Base-by-base conservation (phyloP, 2,888 invertebrate genomes). In the Nomada lathburiana region DNA sequence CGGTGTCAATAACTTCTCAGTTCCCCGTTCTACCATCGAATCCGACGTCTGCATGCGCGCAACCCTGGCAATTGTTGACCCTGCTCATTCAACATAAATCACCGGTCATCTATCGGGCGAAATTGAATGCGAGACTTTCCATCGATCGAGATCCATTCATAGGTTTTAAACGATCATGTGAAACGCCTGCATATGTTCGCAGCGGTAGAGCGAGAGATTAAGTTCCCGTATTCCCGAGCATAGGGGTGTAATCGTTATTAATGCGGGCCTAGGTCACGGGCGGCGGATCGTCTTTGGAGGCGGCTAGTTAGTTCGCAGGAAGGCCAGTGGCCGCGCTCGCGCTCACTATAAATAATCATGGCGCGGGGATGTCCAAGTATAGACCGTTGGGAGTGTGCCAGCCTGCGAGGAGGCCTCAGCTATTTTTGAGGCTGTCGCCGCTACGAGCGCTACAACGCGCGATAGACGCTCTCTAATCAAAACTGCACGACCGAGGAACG, bases 351-450 rank as follows among this genome's bases (percentile, higher is more conserved):
- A 96, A 96, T 96, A 96, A 95, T 95, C 94, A 94, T 94, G 95
- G 95, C 95, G 92, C 95, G 94, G 94, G 95, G 95, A 97, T 97
- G 96, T 96, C 97, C 97, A 97, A 97, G 97, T 97, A 97, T 97
- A 97, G 97, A 95, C 96, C 95, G 96, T 96, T 97, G 97, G 97
- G 96, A 93, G 85, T 89, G 83, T 94, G 97, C 97, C 97, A 97
- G 95, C 94, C 94, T 94, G 94, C 94, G 89, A 91, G 91, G 90
- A 93, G 92, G 93, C 92, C 88, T 92, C 92, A 90, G 92, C 92
- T 93, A 93, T 93, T 93, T 93, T 92, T 92, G 93, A 88, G 90
- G 89, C 91, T 92, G 91, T 92, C 92, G 93, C 92, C 90, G 92
- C 91, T 85, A 90, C 78, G 88, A 89, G 88, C 86, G 89, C 87